These are phyloP conservation scores for Poeciliopsis paucimaculata DNA, from an alignment of 2,797 vertebrate species.

Conservation along the genomic window DNA sequence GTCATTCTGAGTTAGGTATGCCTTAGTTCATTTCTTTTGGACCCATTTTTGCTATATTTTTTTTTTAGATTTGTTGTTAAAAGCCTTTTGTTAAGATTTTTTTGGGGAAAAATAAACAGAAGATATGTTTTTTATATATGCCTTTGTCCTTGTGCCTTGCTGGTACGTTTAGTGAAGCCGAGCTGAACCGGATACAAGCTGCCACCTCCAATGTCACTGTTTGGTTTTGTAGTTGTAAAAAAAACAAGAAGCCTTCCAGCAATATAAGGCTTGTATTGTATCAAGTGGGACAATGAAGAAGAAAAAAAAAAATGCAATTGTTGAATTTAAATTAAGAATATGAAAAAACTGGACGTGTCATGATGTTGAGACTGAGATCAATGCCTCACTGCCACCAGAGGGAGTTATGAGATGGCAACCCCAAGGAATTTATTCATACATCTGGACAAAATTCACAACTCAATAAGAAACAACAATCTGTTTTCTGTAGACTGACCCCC, in stretches of 20 bases:
- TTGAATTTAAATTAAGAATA: not conserved
- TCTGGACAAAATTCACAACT: constrained; percentile 56
- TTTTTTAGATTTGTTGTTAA: too few relatives aligned
- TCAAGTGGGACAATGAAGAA: not conserved
- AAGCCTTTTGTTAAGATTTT: too few relatives aligned
- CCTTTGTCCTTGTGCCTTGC: too few relatives aligned
- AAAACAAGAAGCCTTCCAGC: not conserved
- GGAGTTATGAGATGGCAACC: constrained; percentile 60
- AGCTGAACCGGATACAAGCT: not conserved
- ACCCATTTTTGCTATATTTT: too few relatives aligned
- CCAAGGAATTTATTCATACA: constrained; percentile 42
- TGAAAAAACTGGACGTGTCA: not conserved
- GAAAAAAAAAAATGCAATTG: not conserved
- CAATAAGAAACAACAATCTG: constrained; percentile 20
- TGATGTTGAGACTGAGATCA: not conserved
- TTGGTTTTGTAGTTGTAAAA: not conserved
- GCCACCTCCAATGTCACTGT: not conserved
- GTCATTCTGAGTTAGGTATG: too few relatives aligned
- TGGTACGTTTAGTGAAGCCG: not conserved
- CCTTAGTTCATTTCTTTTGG: too few relatives aligned
- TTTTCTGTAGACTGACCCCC: not conserved
- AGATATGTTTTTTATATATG: too few relatives aligned
- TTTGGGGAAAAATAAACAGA: too few relatives aligned
- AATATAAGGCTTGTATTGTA: too few relatives aligned
- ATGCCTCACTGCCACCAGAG: constrained; percentile 75